Conservation (phyloP, 2,888 invertebrate species). For the Caenorhabditis sp. region DNA sequence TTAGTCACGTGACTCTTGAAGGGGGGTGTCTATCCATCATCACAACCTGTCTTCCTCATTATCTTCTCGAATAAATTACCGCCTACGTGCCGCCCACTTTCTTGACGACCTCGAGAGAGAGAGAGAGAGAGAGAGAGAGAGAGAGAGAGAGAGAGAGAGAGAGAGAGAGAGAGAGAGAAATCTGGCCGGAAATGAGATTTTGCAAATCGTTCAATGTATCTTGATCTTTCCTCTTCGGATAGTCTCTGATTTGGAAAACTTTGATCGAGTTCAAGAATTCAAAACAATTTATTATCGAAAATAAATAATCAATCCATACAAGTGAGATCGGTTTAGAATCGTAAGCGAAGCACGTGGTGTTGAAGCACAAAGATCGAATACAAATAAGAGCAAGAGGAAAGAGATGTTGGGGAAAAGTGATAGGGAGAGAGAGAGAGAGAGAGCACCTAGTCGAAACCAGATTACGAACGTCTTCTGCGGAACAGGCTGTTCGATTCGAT, state of each 20-base stretch:
- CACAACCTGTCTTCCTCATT: slow-evolving; percentile 21
- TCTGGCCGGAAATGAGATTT: slow-evolving; percentile 30
- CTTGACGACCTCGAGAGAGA: slow-evolving; percentile 16
- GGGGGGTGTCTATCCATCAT: slow-evolving; percentile 10
- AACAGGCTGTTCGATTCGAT: slow-evolving; percentile 61
- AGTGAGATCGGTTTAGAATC: slow-evolving; percentile 39
- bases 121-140: no score
- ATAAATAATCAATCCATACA: slow-evolving; percentile 32
- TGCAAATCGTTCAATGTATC: slow-evolving; percentile 15
- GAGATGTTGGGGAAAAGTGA: slow-evolving; percentile 40
- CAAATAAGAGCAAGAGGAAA: slow-evolving; percentile 53
- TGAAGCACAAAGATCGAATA: slow-evolving; percentile 46
- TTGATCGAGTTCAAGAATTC: background rate
- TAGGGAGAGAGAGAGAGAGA: background rate
- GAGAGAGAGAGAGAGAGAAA: no score
- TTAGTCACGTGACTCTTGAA: slow-evolving; percentile 20
- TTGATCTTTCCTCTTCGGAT: slow-evolving; percentile 37
- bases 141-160: no score
- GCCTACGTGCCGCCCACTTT: slow-evolving; percentile 20
- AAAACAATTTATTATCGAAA: slow-evolving; percentile 29
- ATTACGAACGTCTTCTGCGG: slow-evolving; percentile 61
- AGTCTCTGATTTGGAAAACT: slow-evolving; percentile 9
- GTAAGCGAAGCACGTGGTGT: slow-evolving; percentile 52
- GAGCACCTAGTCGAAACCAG: slow-evolving; percentile 18
- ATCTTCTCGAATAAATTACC: slow-evolving; percentile 34